Evolutionary conservation across 2,888 invertebrate genomes (phyloP).

Genomic region (Trissolcus japonicus): DNA sequence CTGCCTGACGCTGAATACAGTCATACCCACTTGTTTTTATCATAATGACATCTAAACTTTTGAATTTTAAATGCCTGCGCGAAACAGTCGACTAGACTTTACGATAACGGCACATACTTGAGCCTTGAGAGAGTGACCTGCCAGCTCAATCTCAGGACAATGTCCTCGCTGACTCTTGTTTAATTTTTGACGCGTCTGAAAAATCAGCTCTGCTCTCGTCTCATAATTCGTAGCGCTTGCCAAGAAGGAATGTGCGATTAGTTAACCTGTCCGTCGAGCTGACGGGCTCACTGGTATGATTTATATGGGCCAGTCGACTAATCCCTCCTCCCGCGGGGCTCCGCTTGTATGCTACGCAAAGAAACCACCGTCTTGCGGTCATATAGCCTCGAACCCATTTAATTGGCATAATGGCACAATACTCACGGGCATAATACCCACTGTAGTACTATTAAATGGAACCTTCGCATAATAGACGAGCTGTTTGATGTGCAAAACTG

Average conservation of each 20-base stretch:
- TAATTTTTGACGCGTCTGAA: slow-evolving; percentile 32
- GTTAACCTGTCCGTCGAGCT: slow-evolving; percentile 57
- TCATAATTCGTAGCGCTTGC: slow-evolving; percentile 63
- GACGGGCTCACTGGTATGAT: slow-evolving; percentile 63
- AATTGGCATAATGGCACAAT: slow-evolving; percentile 56
- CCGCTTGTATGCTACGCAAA: slow-evolving; percentile 50
- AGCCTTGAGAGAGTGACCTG: slow-evolving; percentile 4
- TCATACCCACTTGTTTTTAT: neutral
- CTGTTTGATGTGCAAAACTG: slow-evolving; percentile 11
- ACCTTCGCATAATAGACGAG: slow-evolving; percentile 31
- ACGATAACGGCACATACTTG: slow-evolving; percentile 3
- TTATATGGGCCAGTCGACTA: slow-evolving; percentile 69
- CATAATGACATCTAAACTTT: slow-evolving; percentile 4
- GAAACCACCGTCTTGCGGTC: slow-evolving; percentile 54
- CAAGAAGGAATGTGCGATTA: slow-evolving; percentile 61
- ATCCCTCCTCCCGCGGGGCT: slow-evolving; percentile 62
- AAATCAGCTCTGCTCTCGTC: slow-evolving; percentile 26
- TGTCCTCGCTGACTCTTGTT: slow-evolving; percentile 12
- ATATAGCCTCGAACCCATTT: slow-evolving; percentile 48
- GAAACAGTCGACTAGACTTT: neutral
- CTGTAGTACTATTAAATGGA: slow-evolving; percentile 47
- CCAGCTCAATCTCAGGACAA: slow-evolving; percentile 4
- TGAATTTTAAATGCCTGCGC: neutral
- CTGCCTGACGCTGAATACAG: too few relatives aligned
- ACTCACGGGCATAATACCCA: slow-evolving; percentile 34